Conservation (phyloP, 2,888 invertebrate genomes). For the Drosophila mimetica region DNA sequence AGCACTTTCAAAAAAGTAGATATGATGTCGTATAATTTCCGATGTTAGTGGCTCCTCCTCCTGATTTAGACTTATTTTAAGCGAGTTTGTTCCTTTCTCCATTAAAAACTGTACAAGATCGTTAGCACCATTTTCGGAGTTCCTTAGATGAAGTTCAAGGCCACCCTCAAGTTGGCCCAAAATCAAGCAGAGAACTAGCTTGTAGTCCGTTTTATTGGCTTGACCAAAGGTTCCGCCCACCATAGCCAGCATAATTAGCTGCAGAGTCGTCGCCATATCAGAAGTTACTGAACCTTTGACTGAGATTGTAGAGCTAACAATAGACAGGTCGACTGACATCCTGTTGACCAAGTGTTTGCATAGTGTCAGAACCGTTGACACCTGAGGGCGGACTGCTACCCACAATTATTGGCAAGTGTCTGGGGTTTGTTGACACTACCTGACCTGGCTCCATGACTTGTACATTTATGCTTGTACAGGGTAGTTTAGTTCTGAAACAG, state of each 20-base stretch:
- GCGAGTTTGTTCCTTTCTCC: constrained; percentile 45
- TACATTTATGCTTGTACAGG: constrained; percentile 7
- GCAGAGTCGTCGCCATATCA: constrained; percentile 52
- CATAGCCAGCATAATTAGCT: constrained; percentile 59
- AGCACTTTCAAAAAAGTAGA: constrained; percentile 38
- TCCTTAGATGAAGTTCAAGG: constrained; percentile 62
- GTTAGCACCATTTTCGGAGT: constrained; percentile 42
- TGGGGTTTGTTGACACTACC: constrained; percentile 47
- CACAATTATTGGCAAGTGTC: constrained; percentile 66
- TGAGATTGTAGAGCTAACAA: constrained; percentile 48
- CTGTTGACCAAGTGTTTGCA: constrained; percentile 50
- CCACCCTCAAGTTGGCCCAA: constrained; percentile 54
- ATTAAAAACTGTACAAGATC: constrained; percentile 62
- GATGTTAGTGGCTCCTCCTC: neutral
- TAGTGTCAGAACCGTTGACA: constrained; percentile 55
- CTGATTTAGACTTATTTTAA: constrained; percentile 42
- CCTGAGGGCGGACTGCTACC: constrained; percentile 29
- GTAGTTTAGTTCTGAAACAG: neutral
- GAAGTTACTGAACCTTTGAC: constrained; percentile 46
- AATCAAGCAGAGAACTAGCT: constrained; percentile 35
- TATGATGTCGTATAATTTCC: constrained; percentile 42
- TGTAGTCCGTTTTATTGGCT: constrained; percentile 17
- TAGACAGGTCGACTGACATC: constrained; percentile 49
- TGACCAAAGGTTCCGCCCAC: constrained; percentile 30
- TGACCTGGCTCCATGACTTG: constrained; percentile 17